Evolutionary conservation across 2,113 vertebrate species (phyloP).

Genomic region (Oreochromis aureus): DNA sequence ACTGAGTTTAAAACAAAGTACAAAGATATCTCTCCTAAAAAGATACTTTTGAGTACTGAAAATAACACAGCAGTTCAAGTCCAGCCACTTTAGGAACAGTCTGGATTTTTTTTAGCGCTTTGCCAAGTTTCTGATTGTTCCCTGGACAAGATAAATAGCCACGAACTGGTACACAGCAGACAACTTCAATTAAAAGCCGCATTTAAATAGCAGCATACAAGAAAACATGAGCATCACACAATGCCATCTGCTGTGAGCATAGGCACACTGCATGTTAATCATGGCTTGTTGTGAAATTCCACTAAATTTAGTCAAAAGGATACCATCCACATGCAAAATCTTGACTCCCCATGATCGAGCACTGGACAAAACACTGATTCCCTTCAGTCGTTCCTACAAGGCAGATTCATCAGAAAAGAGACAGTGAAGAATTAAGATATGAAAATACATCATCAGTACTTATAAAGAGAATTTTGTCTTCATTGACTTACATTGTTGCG

Average conservation of each 20-base stretch:
- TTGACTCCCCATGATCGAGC: constrained; percentile 81
- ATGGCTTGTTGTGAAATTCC: not conserved
- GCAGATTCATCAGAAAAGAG: not conserved
- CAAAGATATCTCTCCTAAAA: not conserved
- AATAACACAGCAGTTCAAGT: not conserved
- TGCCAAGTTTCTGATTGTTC: not conserved
- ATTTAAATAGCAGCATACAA: not conserved
- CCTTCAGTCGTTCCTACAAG: constrained; percentile 65
- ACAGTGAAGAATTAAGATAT: not conserved
- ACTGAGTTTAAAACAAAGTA: not conserved
- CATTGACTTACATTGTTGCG: constrained; percentile 77
- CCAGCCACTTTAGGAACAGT: not conserved
- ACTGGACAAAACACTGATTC: constrained; percentile 72
- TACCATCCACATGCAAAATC: constrained; percentile 80
- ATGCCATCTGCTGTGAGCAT: constrained; percentile 54
- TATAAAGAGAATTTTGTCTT: not conserved
- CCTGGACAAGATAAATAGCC: not conserved
- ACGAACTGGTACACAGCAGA: not conserved
- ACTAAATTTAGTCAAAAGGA: constrained; percentile 43
- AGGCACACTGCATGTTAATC: not conserved
- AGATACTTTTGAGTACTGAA: not conserved
- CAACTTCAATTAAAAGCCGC: not conserved
- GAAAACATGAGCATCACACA: not conserved
- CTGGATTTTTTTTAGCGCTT: not conserved
- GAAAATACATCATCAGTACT: not conserved